Conservation (phyloP, 2,113 vertebrate genomes). For the Seriola rivoliana region DNA sequence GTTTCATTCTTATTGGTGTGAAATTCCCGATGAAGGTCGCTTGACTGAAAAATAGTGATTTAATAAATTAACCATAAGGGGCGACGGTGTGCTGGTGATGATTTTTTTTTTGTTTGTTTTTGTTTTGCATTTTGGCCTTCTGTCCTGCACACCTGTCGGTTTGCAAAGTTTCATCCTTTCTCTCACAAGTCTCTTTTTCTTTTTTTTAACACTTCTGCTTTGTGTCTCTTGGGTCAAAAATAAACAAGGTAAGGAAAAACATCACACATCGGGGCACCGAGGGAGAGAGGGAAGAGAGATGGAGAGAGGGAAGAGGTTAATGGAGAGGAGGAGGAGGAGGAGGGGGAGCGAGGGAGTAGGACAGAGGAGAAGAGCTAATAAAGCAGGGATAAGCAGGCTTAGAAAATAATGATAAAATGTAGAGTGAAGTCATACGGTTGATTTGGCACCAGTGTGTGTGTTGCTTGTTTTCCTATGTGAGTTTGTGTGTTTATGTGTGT, state of each 20-base stretch:
- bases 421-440: constrained; percentile 56
- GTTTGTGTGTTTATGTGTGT: not conserved
- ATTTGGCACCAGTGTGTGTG: constrained; percentile 14
- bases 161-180: no score
- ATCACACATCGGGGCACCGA: not conserved
- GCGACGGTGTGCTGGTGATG: not conserved
- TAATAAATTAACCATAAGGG: not conserved
- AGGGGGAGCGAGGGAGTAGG: constrained; percentile 23
- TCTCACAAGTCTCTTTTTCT: not conserved
- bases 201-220: not conserved
- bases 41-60: not conserved
- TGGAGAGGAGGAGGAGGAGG: constrained; percentile 13
- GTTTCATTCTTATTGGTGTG: not conserved
- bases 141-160: no score
- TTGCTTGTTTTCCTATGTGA: constrained; percentile 4
- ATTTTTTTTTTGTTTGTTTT: not conserved
- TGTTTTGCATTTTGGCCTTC: not conserved
- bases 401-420: constrained; percentile 64
- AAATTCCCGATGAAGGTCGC: no score
- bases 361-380: constrained; percentile 58
- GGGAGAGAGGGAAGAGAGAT: not conserved
- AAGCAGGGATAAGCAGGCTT: constrained; percentile 62
- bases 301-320: constrained; percentile 25
- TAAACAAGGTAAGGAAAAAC: constrained; percentile 5
- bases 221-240: constrained; percentile 10